Conservation (phyloP, 2,113 vertebrate species). For the Lipotes vexillifer region DNA sequence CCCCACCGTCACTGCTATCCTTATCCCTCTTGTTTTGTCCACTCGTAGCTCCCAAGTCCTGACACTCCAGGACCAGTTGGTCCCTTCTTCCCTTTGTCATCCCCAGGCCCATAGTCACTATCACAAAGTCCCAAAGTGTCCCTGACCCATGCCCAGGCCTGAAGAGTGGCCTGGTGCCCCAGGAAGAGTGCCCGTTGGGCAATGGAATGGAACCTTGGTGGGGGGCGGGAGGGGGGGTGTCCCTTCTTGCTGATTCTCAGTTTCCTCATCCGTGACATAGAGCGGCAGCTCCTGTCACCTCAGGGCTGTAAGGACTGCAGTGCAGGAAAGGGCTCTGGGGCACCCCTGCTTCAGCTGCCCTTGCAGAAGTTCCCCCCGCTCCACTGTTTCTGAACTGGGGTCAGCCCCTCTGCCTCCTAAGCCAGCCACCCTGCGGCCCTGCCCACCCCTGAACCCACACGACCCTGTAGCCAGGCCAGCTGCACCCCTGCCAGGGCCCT, state of each 20-base stretch:
- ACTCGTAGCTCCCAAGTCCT: not conserved
- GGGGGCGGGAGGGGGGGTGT: not conserved
- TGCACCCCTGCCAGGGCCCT: slow-evolving; percentile 79
- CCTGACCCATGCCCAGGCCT: not conserved
- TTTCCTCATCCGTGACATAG: not conserved
- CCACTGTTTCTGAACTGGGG: not conserved
- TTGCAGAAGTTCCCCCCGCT: not conserved
- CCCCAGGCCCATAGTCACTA: not conserved
- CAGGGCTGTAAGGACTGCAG: not conserved
- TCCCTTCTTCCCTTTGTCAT: not conserved
- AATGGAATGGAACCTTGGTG: not conserved
- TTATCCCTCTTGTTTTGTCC: not conserved
- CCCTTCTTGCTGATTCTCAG: not conserved
- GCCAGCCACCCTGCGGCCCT: not conserved
- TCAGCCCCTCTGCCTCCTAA: not conserved
- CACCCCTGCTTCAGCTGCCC: not conserved
- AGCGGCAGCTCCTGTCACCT: not conserved
- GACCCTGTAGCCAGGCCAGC: slow-evolving; percentile 79
- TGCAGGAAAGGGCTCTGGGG: not conserved
- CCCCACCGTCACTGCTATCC: not conserved
- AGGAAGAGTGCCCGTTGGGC: not conserved
- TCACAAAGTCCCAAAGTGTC: not conserved
- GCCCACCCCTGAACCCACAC: not conserved
- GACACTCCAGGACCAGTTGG: not conserved
- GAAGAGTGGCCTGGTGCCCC: not conserved